Evolutionary conservation across 1,140 invertebrate genomes (phyloP), one percentile per base, ranked within the genome.

Genomic region (Metopolophium dirhodum): DNA sequence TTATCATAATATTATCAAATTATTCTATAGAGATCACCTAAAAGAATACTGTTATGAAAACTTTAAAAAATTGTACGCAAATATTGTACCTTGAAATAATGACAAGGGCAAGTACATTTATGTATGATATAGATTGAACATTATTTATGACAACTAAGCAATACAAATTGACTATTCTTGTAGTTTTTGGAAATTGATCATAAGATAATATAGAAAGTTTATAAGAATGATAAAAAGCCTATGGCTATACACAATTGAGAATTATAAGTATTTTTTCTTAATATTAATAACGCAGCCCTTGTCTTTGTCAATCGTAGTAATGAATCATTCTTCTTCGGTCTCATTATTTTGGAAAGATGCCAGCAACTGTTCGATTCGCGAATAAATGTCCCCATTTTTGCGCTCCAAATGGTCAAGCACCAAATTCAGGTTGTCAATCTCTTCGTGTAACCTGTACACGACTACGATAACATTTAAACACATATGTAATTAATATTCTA

Each of bases 391-490:
- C 0, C 77, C 91, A 23, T 93, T 93, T 18, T 93, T 93, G 35
- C 91, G 91, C 7, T 93, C 91, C 82, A 93, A 86, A 57, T 93
- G 91, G 26, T 93, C 91, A 1, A 93, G 49, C 7, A 93, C 91
- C 51, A 93, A n/a, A 45, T 93, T 93, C 22, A 93, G 26, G 45
- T 93, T 93, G 49, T 93, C 91, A 2, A 93, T 93, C 35, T 93
- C 91, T 57, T 86, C 91, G 7, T 93, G 91, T n/a, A 93, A 45
- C 35, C 54, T 85, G 77, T 54, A 45, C 35, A 93, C 82, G 0
- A 86, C 91, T 86, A 57, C 0, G 51, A 37, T 0, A 35, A 77
- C 9, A 68, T 14, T 26, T 20, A 9, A 8, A 23, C n/a, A 26
- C 3, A 30, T n/a, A 61, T 1, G 8, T 77, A 9, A n/a, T 30